Percentiles rank a stretch among this genome's conserved stretches.
phyloP scores from a whole-genome alignment of 1,140 invertebrate genomes.

The Drosophila tsacasi region DNA sequence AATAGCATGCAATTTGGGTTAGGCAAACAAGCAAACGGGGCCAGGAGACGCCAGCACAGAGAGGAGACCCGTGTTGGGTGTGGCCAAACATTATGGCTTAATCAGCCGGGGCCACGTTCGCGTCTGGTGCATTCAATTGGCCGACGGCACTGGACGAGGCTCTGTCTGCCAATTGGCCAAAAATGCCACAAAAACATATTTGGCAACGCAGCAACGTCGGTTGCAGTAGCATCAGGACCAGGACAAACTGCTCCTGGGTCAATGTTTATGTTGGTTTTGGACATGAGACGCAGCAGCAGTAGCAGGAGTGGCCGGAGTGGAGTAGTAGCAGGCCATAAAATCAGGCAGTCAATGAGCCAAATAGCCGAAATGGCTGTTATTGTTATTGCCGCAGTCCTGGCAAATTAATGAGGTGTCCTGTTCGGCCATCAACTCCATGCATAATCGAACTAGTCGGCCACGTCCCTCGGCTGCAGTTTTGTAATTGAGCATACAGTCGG shows the following conservation, averaged over 20 bases:
- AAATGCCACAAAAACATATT: slow-evolving; percentile 82
- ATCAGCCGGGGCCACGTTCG: slow-evolving; percentile 59
- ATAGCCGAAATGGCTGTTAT: slow-evolving; percentile 74
- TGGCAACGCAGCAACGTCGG: slow-evolving; percentile 53
- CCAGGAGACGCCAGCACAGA: neutral
- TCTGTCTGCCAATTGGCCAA: slow-evolving; percentile 71
- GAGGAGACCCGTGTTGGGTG: neutral
- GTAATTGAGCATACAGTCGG: slow-evolving; percentile 50
- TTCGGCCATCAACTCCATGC: slow-evolving; percentile 46
- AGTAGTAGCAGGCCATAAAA: slow-evolving; percentile 63
- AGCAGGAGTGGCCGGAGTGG: neutral
- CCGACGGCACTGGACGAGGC: slow-evolving; percentile 45
- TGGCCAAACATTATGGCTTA: slow-evolving; percentile 77
- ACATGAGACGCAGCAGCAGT: slow-evolving; percentile 30
- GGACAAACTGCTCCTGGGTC: slow-evolving; percentile 66
- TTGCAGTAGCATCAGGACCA: slow-evolving; percentile 19
- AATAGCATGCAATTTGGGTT: slow-evolving; percentile 79
- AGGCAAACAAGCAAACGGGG: slow-evolving; percentile 67
- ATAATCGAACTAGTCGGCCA: slow-evolving; percentile 19
- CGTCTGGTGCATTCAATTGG: slow-evolving; percentile 70
- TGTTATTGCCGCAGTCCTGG: slow-evolving; percentile 68
- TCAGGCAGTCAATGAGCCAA: slow-evolving; percentile 80
- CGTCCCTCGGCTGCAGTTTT: slow-evolving; percentile 33
- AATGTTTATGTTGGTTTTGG: slow-evolving; percentile 73
- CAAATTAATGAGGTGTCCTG: slow-evolving; percentile 80